Percentiles rank a stretch among this genome's conserved stretches.
Conservation (phyloP, 2,113 vertebrate genomes). For the Petrocephalus zakoni region DNA sequence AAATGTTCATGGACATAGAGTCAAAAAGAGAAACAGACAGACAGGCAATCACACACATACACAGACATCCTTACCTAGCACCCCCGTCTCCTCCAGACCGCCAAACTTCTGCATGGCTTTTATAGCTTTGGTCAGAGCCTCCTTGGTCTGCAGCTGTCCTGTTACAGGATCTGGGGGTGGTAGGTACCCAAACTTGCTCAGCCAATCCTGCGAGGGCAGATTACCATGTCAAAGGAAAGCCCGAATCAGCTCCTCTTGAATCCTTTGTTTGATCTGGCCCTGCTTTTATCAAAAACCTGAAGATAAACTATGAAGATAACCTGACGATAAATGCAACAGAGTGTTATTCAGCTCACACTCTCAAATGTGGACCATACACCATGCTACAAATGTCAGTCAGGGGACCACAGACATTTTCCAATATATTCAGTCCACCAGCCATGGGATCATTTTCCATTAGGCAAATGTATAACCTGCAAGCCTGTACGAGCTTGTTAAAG, state of each 20-base stretch:
- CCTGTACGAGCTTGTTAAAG: background rate
- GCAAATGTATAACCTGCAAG: background rate
- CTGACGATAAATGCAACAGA: background rate
- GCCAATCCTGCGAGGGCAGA: slow-evolving; percentile 63
- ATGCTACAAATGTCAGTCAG: background rate
- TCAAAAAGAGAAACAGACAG: background rate
- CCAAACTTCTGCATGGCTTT: slow-evolving; percentile 70
- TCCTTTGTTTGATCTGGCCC: background rate
- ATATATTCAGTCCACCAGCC: background rate
- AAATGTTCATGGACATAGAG: background rate
- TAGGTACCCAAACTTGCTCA: slow-evolving; percentile 72
- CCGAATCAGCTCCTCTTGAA: background rate
- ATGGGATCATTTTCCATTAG: background rate
- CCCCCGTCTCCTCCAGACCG: slow-evolving; percentile 61
- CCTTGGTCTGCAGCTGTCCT: slow-evolving; percentile 61
- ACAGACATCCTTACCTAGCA: slow-evolving; percentile 53
- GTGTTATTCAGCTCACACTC: background rate
- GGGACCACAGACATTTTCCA: background rate
- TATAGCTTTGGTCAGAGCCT: slow-evolving; percentile 66
- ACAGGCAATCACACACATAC: background rate
- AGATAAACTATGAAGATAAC: background rate
- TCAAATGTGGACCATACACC: background rate
- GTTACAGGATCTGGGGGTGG: slow-evolving; percentile 55
- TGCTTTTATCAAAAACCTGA: background rate
- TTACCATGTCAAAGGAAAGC: background rate